These are phyloP conservation scores for Drosophila parabipectinata DNA, from an alignment of 1,140 invertebrate species.

Conservation along the genomic window DNA sequence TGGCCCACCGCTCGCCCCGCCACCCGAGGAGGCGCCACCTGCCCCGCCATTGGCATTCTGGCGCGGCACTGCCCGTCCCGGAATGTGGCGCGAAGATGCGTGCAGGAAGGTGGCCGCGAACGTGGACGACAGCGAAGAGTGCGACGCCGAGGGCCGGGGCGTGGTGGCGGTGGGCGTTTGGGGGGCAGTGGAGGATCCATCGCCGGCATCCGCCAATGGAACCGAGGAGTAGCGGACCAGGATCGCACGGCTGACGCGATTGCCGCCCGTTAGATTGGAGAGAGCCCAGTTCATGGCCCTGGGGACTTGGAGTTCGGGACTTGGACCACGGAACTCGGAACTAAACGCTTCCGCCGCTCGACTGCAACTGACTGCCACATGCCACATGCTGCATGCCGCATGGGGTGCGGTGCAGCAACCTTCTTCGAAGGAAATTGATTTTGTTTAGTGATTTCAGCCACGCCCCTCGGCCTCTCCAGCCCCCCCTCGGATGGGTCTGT, in stretches of 20 bases:
- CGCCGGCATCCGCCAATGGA: constrained; percentile 60
- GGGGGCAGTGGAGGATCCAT: constrained; percentile 76
- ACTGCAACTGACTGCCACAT: constrained; percentile 56
- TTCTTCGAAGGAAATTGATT: constrained; percentile 57
- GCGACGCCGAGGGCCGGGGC: constrained; percentile 76
- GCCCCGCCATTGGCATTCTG: constrained; percentile 42
- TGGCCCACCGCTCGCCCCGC: constrained; percentile 5
- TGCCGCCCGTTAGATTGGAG: constrained; percentile 81
- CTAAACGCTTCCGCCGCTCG: constrained; percentile 43
- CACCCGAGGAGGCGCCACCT: constrained; percentile 21
- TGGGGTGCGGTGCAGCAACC: constrained; percentile 10
- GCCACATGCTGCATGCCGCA: not conserved
- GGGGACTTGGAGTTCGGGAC: constrained; percentile 1
- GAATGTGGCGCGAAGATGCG: constrained; percentile 67
- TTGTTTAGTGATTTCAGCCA: constrained; percentile 62
- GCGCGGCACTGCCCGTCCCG: constrained; percentile 71
- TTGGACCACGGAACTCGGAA: constrained; percentile 15
- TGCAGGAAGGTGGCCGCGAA: constrained; percentile 84
- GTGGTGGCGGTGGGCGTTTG: constrained; percentile 72
- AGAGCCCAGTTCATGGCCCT: constrained; percentile 82
- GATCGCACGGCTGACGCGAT: constrained; percentile 81
- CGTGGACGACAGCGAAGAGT: constrained; percentile 84
- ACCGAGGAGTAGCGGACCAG: constrained; percentile 82
- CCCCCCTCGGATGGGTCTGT: constrained; percentile 19
- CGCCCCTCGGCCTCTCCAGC: constrained; percentile 7